Base-by-base conservation (phyloP, 2,113 vertebrate genomes). In the Protomyctophum bolini region DNA sequence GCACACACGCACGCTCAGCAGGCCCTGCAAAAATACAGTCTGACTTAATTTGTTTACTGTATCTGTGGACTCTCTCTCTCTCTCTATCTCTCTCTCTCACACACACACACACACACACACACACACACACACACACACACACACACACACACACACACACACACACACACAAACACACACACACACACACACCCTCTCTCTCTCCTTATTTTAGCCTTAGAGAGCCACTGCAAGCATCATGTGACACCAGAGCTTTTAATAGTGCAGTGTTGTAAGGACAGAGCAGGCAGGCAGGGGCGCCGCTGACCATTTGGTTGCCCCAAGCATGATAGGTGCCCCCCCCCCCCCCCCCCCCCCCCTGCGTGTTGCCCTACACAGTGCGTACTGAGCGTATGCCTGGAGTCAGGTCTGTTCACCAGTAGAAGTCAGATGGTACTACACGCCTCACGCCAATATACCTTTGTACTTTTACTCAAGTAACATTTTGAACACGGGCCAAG, bases 11-110 rank as follows among this genome's bases (percentile, higher is more conserved):
- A 4, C 33, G 33, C 33, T 41, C 33, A 77, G 86, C 68, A 72
- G 46, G 77, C 76, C 79, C 70, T 82, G 83, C 80, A 83, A 90
- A 41, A 92, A 91, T 89, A 91, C 86, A 89, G 84, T 87, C 85
- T 90, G 87, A 92, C 88, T 88, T 91, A 79, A 91, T 91, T 89
- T 92, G 88, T 90, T 93, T 86, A 90, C 89, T 87, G 87, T 88
- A 87, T 88, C 83, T 79, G 86, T 77, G 83, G 82, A 80, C 84
- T 68, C 76, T 86, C 76, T 29, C 70, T 68, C 81, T 72, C 68
- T 81, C 83, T 73, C 68, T 83, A 82, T 55, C 3, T 55, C 52
- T 6, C 52, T 14, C 9, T 54, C 74, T 59, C 33, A 61, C 29
- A 9, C 41, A 48, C 64, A 52, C 11, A 68, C 45, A 8, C 67